Evolutionary conservation across 2,113 vertebrate genomes (phyloP).

Genomic region (Protobothrops flavoviridis): DNA sequence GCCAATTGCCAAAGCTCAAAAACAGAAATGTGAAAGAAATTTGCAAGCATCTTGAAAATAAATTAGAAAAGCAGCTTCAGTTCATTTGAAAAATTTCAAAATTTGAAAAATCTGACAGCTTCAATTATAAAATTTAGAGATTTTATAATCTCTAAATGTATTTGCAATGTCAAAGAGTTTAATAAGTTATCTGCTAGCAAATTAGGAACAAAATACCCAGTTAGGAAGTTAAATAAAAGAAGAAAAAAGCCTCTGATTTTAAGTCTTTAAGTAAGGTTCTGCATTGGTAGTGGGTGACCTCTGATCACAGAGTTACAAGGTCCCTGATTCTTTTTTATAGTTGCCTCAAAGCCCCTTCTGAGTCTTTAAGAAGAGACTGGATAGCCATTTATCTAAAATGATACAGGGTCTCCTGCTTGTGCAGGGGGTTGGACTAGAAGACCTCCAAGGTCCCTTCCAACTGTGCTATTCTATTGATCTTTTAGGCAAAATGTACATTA

Average conservation of each 20-base stretch:
- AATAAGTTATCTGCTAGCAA: background rate
- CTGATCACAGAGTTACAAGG: background rate
- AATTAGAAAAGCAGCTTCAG: background rate
- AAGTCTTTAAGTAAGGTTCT: background rate
- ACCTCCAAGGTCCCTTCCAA: too few species aligned
- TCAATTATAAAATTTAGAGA: background rate
- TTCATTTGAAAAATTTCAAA: background rate
- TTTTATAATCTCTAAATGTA: too few species aligned
- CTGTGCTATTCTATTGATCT: background rate
- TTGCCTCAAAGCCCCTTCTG: background rate
- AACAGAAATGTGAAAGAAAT: background rate
- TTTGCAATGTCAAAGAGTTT: background rate
- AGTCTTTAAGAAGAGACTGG: background rate
- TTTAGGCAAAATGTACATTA: background rate
- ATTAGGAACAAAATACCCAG: background rate
- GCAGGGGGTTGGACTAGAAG: too few species aligned
- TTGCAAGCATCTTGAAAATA: background rate
- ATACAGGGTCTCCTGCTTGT: too few species aligned
- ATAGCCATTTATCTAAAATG: too few species aligned
- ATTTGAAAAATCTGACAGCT: background rate
- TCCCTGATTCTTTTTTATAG: background rate
- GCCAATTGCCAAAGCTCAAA: background rate
- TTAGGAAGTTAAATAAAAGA: background rate
- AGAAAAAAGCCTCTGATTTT: background rate
- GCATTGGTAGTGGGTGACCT: background rate